phyloP scores from a whole-genome alignment of 1,140 invertebrate species.

The Drosophila ogumai region DNA sequence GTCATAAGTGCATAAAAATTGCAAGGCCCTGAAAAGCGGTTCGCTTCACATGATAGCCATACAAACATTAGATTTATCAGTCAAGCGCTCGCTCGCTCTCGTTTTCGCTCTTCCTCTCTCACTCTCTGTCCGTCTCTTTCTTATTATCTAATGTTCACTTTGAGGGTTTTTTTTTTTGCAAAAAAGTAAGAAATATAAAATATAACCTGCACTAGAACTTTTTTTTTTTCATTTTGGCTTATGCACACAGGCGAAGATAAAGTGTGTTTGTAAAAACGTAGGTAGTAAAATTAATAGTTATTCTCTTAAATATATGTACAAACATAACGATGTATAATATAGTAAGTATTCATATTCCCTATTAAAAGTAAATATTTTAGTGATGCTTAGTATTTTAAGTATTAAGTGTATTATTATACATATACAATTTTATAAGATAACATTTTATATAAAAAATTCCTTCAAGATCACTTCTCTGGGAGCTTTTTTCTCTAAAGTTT shows the following conservation, averaged over 20 bases:
- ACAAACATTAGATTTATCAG: conserved; percentile 66
- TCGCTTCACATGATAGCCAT: conserved; percentile 50
- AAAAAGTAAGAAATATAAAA: conserved; percentile 23
- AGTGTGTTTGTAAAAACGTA: conserved; percentile 15
- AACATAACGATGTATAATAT: too few relatives aligned
- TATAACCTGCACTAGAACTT: conserved; percentile 68
- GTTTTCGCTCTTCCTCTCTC: not conserved
- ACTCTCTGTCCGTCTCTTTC: conserved; percentile 11
- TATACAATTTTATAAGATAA: too few relatives aligned
- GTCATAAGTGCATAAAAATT: conserved; percentile 82
- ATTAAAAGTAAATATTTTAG: not conserved
- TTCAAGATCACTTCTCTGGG: too few relatives aligned
- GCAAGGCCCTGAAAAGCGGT: conserved; percentile 65
- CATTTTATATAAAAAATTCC: too few relatives aligned
- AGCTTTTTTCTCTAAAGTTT: too few relatives aligned
- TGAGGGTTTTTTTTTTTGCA: conserved; percentile 19
- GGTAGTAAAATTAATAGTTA: conserved; percentile 5
- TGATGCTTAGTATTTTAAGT: not conserved
- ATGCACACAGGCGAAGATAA: conserved; percentile 39
- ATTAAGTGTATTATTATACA: not conserved
- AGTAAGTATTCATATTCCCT: not conserved
- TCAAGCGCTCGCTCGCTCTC: conserved; percentile 24
- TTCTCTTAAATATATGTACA: not conserved
- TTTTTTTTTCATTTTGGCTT: conserved; percentile 50
- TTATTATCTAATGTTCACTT: conserved; percentile 52